These are phyloP conservation scores for Glomeris maerens DNA, from an alignment of 1,140 invertebrate species.

Conservation along the genomic window DNA sequence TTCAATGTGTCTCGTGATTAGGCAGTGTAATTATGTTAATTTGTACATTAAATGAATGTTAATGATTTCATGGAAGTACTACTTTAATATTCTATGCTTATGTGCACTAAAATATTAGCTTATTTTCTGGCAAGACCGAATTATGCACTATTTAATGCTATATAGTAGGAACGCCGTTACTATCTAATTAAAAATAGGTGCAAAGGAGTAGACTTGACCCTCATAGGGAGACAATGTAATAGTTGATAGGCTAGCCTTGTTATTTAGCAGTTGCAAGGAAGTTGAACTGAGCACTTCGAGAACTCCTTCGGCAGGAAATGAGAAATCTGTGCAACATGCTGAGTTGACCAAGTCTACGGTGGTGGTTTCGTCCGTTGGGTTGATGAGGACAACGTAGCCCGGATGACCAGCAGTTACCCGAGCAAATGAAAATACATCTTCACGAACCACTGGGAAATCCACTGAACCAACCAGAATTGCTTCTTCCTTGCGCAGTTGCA, in stretches of 20 bases:
- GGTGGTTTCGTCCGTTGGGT: constrained; percentile 36
- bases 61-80: too few relatives aligned
- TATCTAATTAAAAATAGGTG: constrained; percentile 11
- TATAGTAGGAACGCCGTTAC: background rate
- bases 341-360: constrained; percentile 33
- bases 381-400: constrained; percentile 47
- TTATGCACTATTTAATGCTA: too few relatives aligned
- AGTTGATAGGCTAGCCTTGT: constrained; percentile 15
- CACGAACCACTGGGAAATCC: constrained; percentile 11
- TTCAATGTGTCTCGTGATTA: too few relatives aligned
- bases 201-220: constrained; percentile 19
- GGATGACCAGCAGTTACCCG: constrained; percentile 53
- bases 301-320: constrained; percentile 16
- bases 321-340: constrained; percentile 8
- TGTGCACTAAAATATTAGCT: too few relatives aligned
- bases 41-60: too few relatives aligned
- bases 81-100: too few relatives aligned
- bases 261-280: constrained; percentile 1
- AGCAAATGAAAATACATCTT: constrained; percentile 15
- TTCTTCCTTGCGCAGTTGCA: constrained; percentile 23
- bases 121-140: too few relatives aligned
- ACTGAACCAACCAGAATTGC: constrained; percentile 29
- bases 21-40: too few relatives aligned
- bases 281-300: constrained; percentile 17
- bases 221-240: constrained; percentile 18